These are phyloP conservation scores for Zaprionus capensis DNA, from an alignment of 1,140 invertebrate species.

Conservation along the genomic window DNA sequence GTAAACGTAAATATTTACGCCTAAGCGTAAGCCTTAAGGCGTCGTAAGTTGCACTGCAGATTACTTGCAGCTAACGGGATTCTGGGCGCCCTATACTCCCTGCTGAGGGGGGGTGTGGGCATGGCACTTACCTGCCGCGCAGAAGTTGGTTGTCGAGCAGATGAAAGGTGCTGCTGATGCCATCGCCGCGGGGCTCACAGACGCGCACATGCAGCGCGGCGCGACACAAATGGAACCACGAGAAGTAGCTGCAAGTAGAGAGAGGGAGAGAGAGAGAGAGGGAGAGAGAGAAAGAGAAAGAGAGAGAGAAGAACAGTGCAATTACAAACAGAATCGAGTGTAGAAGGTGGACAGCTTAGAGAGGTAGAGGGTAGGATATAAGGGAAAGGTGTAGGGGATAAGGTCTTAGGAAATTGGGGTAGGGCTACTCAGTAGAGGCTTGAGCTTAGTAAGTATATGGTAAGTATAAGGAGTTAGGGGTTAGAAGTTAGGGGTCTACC, in stretches of 20 bases:
- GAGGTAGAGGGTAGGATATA: background rate
- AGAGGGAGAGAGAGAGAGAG: conserved; percentile 18
- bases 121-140: conserved; percentile 84
- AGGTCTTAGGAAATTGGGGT: background rate
- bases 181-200: conserved; percentile 87
- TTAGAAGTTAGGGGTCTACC: background rate
- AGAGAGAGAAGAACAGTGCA: background rate
- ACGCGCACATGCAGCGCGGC: conserved; percentile 86
- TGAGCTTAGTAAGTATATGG: background rate
- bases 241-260: conserved; percentile 86
- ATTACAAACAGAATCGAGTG: conserved; percentile 22
- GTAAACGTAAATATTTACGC: conserved; percentile 28
- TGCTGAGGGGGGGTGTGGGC: background rate
- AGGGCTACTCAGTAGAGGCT: background rate
- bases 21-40: conserved; percentile 17
- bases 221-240: conserved; percentile 87
- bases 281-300: conserved; percentile 19
- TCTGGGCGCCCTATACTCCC: background rate
- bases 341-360: background rate
- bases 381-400: background rate
- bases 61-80: conserved; percentile 30
- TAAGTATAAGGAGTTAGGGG: background rate
- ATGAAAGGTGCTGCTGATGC: conserved; percentile 87
- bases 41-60: conserved; percentile 27
- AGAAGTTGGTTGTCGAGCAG: conserved; percentile 87